Base-by-base conservation (phyloP, 2,113 vertebrate genomes). In the Hyla sarda region DNA sequence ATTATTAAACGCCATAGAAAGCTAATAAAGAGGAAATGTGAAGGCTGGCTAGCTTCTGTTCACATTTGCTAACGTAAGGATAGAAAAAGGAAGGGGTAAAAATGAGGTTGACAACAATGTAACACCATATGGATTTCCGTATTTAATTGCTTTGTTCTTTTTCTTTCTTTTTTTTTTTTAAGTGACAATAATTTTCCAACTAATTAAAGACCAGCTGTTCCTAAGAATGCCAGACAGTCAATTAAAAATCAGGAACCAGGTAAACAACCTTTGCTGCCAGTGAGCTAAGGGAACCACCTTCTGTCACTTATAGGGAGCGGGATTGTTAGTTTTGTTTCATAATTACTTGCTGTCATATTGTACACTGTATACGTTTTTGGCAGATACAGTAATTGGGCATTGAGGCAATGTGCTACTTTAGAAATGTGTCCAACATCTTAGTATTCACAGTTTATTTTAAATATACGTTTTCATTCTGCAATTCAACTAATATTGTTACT, bases 201-300 rank as follows among this genome's bases (percentile, higher is more conserved):
- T 95, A 95, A 95, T 95, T 94, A 95, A 95, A 94, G 93, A 94
- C 90, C 95, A 95, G 93, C 92, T 95, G 94, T 92, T 95, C 88
- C 92, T 93, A 92, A 91, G 92, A 89, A 90, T 91, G 90, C 90
- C 90, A 91, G 92, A 91, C 87, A 92, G 82, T 92, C 92, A 95
- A 92, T 95, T 95, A 94, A 90, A 91, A 92, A 91, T 90, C 88
- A 82, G 88, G 88, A 95, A 93, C 92, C 92, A 92, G 91, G 92
- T 94, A 90, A 93, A 92, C 91, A 94, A 92, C 92, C 92, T 95
- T 93, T 92, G 80, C 88, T 90, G 93, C 91, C 92, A 94, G 91
- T 89, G 89, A 94, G 90, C 88, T 90, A 78, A 89, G 91, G 93
- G 92, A 94, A 91, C 91, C 91, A 91, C 91, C 93, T 95, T 93